Percentiles rank a stretch among this genome's conserved stretches.
phyloP scores from a whole-genome alignment of 2,113 vertebrate species.

The Isurus oxyrinchus region DNA sequence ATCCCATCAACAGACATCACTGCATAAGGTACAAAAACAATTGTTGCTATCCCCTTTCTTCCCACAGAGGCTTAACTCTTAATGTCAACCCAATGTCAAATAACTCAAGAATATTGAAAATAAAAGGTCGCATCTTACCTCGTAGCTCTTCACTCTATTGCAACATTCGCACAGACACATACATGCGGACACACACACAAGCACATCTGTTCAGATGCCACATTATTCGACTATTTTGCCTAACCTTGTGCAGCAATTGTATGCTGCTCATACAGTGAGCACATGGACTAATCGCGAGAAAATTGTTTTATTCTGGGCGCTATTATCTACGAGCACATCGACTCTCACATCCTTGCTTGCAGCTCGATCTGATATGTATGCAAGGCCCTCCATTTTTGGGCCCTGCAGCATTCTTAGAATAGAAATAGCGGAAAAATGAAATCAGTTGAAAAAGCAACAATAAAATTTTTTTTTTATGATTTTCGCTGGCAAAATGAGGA shows the following conservation, averaged over 20 bases:
- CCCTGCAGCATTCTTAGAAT: slow-evolving; percentile 24
- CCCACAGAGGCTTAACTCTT: neutral
- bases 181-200: neutral
- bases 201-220: neutral
- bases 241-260: neutral
- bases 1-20: neutral
- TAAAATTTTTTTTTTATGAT: neutral
- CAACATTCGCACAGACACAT: neutral
- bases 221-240: neutral
- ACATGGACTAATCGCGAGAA: slow-evolving; percentile 35
- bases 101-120: neutral
- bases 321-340: slow-evolving; percentile 36
- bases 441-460: neutral
- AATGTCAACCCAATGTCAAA: neutral
- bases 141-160: neutral
- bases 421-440: slow-evolving; percentile 14
- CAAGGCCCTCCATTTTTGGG: slow-evolving; percentile 28
- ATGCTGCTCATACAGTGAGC: neutral
- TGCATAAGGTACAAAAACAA: neutral
- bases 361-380: slow-evolving; percentile 30
- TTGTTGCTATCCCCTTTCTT: neutral
- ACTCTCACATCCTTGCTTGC: slow-evolving; percentile 37
- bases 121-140: neutral
- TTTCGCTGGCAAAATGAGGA: neutral
- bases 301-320: slow-evolving; percentile 30